Evolutionary conservation across 2,797 vertebrate genomes (phyloP), one percentile per base, ranked within the genome.

Genomic region (Coranthus polyacanthus): DNA sequence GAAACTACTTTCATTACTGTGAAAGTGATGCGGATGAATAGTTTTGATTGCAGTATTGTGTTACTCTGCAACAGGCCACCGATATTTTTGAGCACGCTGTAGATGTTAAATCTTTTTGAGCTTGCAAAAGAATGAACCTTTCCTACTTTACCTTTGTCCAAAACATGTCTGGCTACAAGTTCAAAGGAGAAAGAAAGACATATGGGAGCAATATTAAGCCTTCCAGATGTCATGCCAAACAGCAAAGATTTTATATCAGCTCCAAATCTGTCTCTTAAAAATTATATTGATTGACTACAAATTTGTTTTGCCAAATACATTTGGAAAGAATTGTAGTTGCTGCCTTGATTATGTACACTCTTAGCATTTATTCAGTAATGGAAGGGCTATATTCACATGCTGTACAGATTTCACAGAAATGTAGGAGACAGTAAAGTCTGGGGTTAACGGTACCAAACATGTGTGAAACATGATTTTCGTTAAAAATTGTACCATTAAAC

Each of bases 1-100:
- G 55, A 78, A 81, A 57, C 37, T 65, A 70, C 77, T 79, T 81
- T 64, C 24, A 55, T 43, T 16, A 42, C 65, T n/a, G 32, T 71
- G 49, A 68, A 68, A 78, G 64, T 69, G 17, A 61, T 50, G 56
- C 54, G 47, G 41, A 56, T 68, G 24, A 6, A 49, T 61, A 26
- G 57, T 68, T 79, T 58, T 75, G 29, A 78, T 53, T 3, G 75
- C 73, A 77, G 77, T 6, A 63, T 52, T 42, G 16, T 52, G 63
- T 69, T 42, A 68, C 51, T 57, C 26, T 56, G 34, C 15, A 22
- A 58, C 24, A 64, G 32, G 45, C 21, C 4, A 5, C 39, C 68
- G 36, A 62, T 22, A 24, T 67, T 59, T n/a, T n/a, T n/a, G n/a
- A n/a, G n/a, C n/a, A n/a, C n/a, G n/a, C n/a, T 60, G 36, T 13